Conservation (phyloP, 2,113 vertebrate species). For the Ovibos moschatus region DNA sequence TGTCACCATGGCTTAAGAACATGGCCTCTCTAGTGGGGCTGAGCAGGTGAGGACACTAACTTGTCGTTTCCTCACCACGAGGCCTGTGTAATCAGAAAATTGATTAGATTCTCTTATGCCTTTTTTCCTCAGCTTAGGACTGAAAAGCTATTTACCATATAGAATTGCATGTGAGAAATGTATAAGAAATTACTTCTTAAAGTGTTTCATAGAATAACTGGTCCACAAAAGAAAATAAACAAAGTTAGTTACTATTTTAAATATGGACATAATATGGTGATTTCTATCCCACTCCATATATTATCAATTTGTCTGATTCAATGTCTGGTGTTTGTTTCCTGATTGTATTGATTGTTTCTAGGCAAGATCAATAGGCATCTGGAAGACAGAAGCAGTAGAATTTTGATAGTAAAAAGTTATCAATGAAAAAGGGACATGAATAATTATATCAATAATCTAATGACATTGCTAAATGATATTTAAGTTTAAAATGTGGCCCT, state of each 20-base stretch:
- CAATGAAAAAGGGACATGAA: not conserved
- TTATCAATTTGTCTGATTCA: not conserved
- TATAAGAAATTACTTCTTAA: not conserved
- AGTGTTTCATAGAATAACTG: not conserved
- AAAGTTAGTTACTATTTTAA: not conserved
- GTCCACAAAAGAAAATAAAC: not conserved
- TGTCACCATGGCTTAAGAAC: not conserved
- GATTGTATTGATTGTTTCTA: not conserved
- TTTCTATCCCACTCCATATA: not conserved
- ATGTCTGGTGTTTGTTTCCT: not conserved
- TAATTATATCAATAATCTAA: not conserved
- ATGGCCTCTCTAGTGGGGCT: not conserved
- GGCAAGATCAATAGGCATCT: not conserved
- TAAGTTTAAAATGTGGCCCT: not conserved
- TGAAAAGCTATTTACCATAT: not conserved
- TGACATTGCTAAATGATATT: not conserved
- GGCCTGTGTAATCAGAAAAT: not conserved
- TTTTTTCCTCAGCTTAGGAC: not conserved
- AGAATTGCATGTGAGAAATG: not conserved
- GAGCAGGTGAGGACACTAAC: not conserved
- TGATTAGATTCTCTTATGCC: not conserved
- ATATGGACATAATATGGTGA: not conserved
- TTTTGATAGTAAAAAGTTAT: not conserved
- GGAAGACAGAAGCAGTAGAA: not conserved
- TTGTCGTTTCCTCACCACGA: not conserved